Base-by-base conservation (phyloP, 2,888 invertebrate genomes). In the Xylota segnis region DNA sequence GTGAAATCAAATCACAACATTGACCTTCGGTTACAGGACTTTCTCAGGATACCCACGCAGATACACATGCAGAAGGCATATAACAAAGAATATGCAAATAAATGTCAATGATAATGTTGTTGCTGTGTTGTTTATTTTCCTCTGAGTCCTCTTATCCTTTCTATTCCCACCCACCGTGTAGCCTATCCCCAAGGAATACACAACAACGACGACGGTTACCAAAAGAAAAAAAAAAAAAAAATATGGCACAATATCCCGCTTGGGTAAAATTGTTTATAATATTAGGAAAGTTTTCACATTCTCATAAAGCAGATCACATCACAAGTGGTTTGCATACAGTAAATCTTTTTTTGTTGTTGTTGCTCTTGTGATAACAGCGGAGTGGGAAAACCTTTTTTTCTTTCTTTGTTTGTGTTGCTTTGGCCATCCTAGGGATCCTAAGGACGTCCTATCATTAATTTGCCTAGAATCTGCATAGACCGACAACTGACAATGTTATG, bases 241-340 rank as follows among this genome's bases (percentile, higher is more conserved):
- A 79, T 79, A 65, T 76, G 66, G 54, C 61, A 50, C 66, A 72
- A 82, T 77, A 76, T 52, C 71, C 68, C 86, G 76, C 86, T 68
- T 68, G 86, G 86, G 86, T 76, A 72, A 86, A 86, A 82, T 81
- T 86, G 81, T 86, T 86, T 77, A 76, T 82, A 82, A 86, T 86
- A 86, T 86, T 77, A 82, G 77, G 45, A 86, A 86, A 86, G 43
- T 86, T 86, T 86, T 77, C 76, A 76, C 82, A 86, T 86, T 86
- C 72, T 82, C 82, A 72, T 86, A 76, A 76, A 82, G 71, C 82
- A 86, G 81, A 86, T 86, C 86, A 72, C 86, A 82, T 82, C 86
- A 63, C 86, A 86, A 86, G 86, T 86, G 82, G 82, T 82, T 82
- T 76, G 86, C 86, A 82, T 82, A 82, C 47, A 81, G 81, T 84